Conservation (phyloP, 2,113 vertebrate genomes). For the Gambusia affinis region DNA sequence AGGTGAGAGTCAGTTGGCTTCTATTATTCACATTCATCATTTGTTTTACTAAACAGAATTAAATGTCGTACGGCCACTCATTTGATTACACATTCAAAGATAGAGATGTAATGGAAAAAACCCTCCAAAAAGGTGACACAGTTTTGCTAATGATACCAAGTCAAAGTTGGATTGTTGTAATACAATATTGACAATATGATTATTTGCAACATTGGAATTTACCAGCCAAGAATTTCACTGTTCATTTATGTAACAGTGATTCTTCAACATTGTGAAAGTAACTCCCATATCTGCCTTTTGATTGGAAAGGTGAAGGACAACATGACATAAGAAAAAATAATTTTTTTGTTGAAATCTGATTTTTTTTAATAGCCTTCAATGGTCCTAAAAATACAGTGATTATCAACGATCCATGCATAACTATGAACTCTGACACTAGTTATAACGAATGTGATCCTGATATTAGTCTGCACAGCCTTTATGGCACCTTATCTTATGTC, state of each 20-base stretch:
- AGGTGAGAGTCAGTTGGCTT: not conserved
- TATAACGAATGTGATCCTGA: slow-evolving; percentile 34
- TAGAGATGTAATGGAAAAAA: not conserved
- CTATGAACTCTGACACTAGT: not conserved
- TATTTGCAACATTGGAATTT: not conserved
- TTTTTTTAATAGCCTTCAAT: not conserved
- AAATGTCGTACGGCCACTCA: not conserved
- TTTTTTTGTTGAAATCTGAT: not conserved
- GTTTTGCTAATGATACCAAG: not conserved
- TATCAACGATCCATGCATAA: slow-evolving; percentile 4
- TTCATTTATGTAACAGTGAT: slow-evolving; percentile 3
- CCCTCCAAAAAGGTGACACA: not conserved
- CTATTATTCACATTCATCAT: not conserved
- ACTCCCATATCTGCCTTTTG: slow-evolving; percentile 19
- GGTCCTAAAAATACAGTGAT: not conserved
- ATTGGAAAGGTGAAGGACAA: slow-evolving; percentile 17
- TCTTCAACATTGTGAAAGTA: not conserved
- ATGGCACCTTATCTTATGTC: slow-evolving; percentile 51
- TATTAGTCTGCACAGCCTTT: slow-evolving; percentile 32
- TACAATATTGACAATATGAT: not conserved
- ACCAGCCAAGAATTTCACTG: not conserved
- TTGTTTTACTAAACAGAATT: not conserved
- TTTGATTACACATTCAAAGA: not conserved
- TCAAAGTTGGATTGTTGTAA: not conserved
- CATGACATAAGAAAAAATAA: not conserved